Evolutionary conservation across 1,140 invertebrate genomes (phyloP), one percentile per base, ranked within the genome.

Genomic region (Cherax quadricarinatus): DNA sequence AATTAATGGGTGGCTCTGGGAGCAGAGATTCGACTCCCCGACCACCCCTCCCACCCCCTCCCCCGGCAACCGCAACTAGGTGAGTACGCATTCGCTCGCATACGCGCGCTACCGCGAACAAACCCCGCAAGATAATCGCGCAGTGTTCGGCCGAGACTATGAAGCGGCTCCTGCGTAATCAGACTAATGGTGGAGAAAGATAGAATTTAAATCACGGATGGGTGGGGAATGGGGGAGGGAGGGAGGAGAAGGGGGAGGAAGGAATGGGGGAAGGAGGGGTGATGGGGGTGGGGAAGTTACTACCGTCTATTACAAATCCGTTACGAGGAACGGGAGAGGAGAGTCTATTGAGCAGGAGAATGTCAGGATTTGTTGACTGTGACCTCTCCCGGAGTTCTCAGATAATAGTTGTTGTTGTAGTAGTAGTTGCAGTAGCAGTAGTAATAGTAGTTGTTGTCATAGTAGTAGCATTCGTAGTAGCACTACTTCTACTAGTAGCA

Each of bases 131-230:
- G 2, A 81, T 30, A 81, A 62, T 9, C 60, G 12, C 30, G 30
- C 16, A 84, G 10, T 14, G 16, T 4, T 4, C 4, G 16, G 4
- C 21, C 60, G 16, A 66, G 16, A 62, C 83, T 70, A 85, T 57
- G 41, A 85, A 9, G 24, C 66, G 10, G 75, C 14, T 21, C 79
- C 79, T 30, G 3, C 79, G 78, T 88, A 80, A 88, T 88, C 87
- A 88, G 41, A 80, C 87, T 88, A 88, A 88, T 88, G 87, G 87
- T 70, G 78, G n/a, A 81, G 87, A 88, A 88, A 88, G 87, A 88
- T 88, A 82, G 78, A 82, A 82, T 88, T 88, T 88, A 88, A 88
- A 88, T 88, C 87, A 88, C 87, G 78, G 83, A 24, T 24, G 16
- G 66, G 18, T 70, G 66, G 66, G 82, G 16, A 18, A n/a, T 70